phyloP scores from a whole-genome alignment of 2,113 vertebrate genomes.

The Nannospalax galili region DNA sequence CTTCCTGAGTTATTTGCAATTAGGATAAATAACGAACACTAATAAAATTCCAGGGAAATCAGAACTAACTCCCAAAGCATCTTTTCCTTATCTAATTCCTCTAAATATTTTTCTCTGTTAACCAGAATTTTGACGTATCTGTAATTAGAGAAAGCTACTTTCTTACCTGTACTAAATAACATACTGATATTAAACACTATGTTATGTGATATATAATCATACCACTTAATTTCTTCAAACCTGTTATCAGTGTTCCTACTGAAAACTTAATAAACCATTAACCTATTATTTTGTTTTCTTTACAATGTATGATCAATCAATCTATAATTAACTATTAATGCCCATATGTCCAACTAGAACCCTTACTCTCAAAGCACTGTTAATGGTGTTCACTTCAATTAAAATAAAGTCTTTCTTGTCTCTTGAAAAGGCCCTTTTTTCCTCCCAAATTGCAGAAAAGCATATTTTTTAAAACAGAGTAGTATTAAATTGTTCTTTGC shows the following conservation, averaged over 20 bases:
- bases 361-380: neutral
- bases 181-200: neutral
- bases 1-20: neutral
- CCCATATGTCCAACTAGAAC: neutral
- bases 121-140: neutral
- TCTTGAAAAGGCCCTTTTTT: neutral
- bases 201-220: neutral
- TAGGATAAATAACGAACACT: neutral
- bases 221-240: neutral
- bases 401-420: neutral
- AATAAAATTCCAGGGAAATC: neutral
- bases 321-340: constrained; percentile 11
- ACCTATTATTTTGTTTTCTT: neutral
- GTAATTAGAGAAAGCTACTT: neutral
- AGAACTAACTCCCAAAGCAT: neutral
- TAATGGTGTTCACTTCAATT: neutral
- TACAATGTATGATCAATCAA: neutral
- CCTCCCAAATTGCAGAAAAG: neutral
- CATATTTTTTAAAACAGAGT: neutral
- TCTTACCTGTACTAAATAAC: neutral
- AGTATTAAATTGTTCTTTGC: neutral
- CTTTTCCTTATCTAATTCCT: neutral
- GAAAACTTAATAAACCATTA: neutral
- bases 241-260: neutral
- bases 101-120: neutral